Evolutionary conservation across 1,140 invertebrate species (phyloP).

Genomic region (Coboldia fuscipes): DNA sequence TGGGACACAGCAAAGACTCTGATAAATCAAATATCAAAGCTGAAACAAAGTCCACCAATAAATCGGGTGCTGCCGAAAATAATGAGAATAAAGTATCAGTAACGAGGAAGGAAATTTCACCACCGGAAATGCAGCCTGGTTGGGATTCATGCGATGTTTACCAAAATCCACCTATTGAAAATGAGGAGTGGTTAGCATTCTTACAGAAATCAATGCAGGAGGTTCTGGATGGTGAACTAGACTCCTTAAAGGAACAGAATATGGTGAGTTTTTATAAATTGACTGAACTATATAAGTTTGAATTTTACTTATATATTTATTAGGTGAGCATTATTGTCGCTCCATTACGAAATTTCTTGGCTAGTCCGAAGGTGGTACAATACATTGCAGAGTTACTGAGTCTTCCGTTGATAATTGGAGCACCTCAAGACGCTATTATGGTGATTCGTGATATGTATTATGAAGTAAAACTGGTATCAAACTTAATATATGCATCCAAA

Average conservation of each 20-base stretch:
- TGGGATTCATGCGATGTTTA: conserved; percentile 21
- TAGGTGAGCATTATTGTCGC: conserved; percentile 42
- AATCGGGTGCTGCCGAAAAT: neutral
- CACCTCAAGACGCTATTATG: conserved; percentile 30
- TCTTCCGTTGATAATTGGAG: conserved; percentile 42
- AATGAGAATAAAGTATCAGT: neutral
- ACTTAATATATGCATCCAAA: conserved; percentile 49
- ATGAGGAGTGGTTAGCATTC: conserved; percentile 65
- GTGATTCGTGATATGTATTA: conserved; percentile 31
- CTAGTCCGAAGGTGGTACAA: conserved; percentile 36
- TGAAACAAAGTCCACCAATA: conserved; percentile 4
- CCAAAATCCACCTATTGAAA: conserved; percentile 41
- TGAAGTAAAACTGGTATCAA: conserved; percentile 53
- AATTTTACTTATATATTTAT: conserved; percentile 4
- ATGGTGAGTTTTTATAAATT: conserved; percentile 26
- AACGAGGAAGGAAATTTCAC: conserved; percentile 8
- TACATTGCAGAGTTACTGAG: conserved; percentile 46
- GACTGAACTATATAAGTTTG: conserved; percentile 2
- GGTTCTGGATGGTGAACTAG: conserved; percentile 49
- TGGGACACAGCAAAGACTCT: conserved; percentile 28
- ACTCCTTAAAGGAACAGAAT: conserved; percentile 44
- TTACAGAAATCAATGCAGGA: conserved; percentile 42
- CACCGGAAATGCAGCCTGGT: conserved; percentile 17
- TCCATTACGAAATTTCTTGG: conserved; percentile 39
- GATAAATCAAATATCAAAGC: conserved; percentile 20